Evolutionary conservation across 1,140 invertebrate species (phyloP), one percentile per base, ranked within the genome.

Genomic region (Vollenhovia emeryi): DNA sequence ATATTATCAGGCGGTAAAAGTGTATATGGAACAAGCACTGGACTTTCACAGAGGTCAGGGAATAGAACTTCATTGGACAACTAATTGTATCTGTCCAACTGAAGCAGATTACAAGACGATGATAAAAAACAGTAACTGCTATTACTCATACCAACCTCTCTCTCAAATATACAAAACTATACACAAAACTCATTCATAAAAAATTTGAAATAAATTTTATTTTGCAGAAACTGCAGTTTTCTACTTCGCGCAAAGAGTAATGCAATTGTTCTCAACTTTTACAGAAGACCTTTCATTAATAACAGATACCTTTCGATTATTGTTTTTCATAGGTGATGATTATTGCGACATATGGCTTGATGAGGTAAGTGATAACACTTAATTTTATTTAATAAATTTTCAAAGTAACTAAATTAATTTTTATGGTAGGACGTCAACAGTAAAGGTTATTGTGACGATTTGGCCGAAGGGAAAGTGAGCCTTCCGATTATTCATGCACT

Each of bases 381-480:
- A 24, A n/a, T 27, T 78, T 68, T 62, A 40, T 55, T 13, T 18
- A n/a, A n/a, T 45, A 60, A 27, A 48, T 5, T 50, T 33, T 30
- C 43, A 7, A 48, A 68, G 9, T 21, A 43, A 45, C 8, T 27
- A n/a, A 18, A n/a, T 73, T 90, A 85, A 90, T 92, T 92, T 90
- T 96, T 96, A 18, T 55, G 24, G 62, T 91, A 99, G 98, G 99
- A 99, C 94, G 96, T 97, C 62, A 97, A 98, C 87, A 99, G 99
- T 93, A 99, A 99, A 94, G 99, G 98, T 92, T 99, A 97, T 93
- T 99, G 98, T 94, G 99, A 99, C 95, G 99, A 99, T 96, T 95
- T 99, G 64, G 99, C 98, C 0, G 99, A 99, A 95, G 99, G 99
- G 69, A 99, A 99, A 95, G 99, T 99, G 94, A 99, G 98, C 89